A percentile compares a stretch with the other conserved stretches of the same genome.
Conservation (phyloP, 2,797 vertebrate species). For the Oreonectes daqikongensis region DNA sequence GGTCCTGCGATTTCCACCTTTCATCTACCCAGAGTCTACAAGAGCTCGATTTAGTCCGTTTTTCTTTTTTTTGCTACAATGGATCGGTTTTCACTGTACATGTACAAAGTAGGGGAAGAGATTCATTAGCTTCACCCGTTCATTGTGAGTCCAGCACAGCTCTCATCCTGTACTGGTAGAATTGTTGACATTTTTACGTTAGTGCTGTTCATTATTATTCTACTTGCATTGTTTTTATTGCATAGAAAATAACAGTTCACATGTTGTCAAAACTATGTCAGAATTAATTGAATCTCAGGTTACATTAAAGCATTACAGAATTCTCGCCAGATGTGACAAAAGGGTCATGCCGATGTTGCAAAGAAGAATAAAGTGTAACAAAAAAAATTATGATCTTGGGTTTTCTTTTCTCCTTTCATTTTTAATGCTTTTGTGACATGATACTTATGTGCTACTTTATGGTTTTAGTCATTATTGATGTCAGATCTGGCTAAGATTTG, state of each 20-base stretch:
- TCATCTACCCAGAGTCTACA: background rate
- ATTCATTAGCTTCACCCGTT: constrained; percentile 20
- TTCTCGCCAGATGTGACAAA: constrained; percentile 73
- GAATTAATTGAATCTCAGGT: constrained; percentile 80
- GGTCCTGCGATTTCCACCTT: constrained; percentile 12
- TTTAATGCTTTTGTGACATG: constrained; percentile 1
- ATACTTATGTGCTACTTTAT: background rate
- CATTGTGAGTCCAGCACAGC: constrained; percentile 61
- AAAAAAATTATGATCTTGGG: constrained; percentile 68
- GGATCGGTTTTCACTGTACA: background rate
- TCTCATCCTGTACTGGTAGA: constrained; percentile 67
- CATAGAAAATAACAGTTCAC: constrained; percentile 66
- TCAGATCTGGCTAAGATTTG: background rate
- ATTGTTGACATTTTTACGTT: constrained; percentile 58
- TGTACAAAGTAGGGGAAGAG: constrained; percentile 6
- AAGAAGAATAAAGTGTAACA: constrained; percentile 73
- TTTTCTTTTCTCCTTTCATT: constrained; percentile 60
- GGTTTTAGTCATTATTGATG: constrained; percentile 16
- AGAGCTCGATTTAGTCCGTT: constrained; percentile 10
- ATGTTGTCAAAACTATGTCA: constrained; percentile 65
- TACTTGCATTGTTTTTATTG: constrained; percentile 55
- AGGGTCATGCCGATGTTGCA: constrained; percentile 76
- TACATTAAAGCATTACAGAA: constrained; percentile 79
- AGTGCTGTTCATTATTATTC: constrained; percentile 24
- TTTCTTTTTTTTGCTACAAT: background rate